Conservation (phyloP, 1,140 invertebrate species). For the Camponotus pennsylvanicus region DNA sequence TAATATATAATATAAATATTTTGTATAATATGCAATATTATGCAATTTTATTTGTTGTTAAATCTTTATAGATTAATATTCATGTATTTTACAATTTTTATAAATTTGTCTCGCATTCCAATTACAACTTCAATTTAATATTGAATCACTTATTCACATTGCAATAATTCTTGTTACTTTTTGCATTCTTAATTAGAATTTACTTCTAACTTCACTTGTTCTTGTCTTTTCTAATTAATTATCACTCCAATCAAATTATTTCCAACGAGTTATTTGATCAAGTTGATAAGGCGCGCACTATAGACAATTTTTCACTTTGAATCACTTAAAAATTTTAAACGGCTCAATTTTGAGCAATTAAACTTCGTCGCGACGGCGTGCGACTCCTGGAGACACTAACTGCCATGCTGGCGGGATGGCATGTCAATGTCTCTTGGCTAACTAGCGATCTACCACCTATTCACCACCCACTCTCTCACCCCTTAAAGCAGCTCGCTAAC, state of each 20-base stretch:
- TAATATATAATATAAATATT: not conserved
- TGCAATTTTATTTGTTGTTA: not conserved
- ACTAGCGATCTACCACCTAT: slow-evolving; percentile 82
- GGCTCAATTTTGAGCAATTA: not conserved
- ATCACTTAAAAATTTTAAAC: not conserved
- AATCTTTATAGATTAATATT: not conserved
- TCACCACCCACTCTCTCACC: slow-evolving; percentile 81
- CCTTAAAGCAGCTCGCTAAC: slow-evolving; percentile 74
- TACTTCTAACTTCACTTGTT: not conserved
- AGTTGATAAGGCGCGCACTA: not conserved
- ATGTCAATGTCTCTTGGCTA: slow-evolving; percentile 83
- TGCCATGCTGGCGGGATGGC: slow-evolving; percentile 79
- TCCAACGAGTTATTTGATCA: not conserved
- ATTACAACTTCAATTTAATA: slow-evolving; percentile 69
- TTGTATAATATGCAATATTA: not conserved
- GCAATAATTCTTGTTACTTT: not conserved
- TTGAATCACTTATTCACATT: slow-evolving; percentile 68
- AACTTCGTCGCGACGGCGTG: not conserved
- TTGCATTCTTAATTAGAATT: not conserved
- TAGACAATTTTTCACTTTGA: not conserved
- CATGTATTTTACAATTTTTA: not conserved
- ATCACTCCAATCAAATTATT: not conserved
- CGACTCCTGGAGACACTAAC: slow-evolving; percentile 52
- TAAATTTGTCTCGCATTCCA: not conserved
- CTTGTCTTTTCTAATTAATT: not conserved